Evolutionary conservation across 1,140 invertebrate genomes (phyloP).

Genomic region (Orchesella cincta): DNA sequence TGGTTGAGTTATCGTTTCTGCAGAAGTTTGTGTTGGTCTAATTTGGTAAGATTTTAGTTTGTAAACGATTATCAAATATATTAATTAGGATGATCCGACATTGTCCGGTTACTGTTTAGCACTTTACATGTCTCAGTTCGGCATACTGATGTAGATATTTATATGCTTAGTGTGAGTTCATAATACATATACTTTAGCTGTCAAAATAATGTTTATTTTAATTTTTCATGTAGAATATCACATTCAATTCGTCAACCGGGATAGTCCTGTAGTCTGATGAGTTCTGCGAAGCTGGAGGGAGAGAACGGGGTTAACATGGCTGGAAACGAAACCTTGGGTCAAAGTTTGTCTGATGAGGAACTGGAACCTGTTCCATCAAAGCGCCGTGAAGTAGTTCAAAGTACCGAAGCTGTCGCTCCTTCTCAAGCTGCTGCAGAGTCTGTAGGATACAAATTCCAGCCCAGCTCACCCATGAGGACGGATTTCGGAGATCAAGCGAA

Average conservation of each 20-base stretch:
- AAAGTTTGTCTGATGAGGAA: background rate
- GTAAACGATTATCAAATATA: background rate
- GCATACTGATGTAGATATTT: no score
- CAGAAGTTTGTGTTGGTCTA: background rate
- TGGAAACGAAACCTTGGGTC: background rate
- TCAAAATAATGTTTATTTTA: background rate
- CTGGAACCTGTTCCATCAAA: background rate
- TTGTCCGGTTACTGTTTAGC: no score
- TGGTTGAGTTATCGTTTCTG: background rate
- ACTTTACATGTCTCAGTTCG: no score
- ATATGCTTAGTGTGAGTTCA: no score
- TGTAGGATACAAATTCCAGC: background rate
- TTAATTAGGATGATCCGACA: background rate
- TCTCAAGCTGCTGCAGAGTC: background rate
- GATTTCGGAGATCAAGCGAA: background rate
- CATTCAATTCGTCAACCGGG: no score
- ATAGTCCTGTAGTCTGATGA: no score
- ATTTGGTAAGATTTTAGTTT: background rate
- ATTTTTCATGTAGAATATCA: background rate
- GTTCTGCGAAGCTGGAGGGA: no score
- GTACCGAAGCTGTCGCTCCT: background rate
- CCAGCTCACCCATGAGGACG: background rate
- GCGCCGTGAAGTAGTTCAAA: background rate
- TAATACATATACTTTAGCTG: background rate
- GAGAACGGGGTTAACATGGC: background rate